Evolutionary conservation across 92 coral and sea anemone genomes (phyloP).

Genomic region (Micromussa lordhowensis): DNA sequence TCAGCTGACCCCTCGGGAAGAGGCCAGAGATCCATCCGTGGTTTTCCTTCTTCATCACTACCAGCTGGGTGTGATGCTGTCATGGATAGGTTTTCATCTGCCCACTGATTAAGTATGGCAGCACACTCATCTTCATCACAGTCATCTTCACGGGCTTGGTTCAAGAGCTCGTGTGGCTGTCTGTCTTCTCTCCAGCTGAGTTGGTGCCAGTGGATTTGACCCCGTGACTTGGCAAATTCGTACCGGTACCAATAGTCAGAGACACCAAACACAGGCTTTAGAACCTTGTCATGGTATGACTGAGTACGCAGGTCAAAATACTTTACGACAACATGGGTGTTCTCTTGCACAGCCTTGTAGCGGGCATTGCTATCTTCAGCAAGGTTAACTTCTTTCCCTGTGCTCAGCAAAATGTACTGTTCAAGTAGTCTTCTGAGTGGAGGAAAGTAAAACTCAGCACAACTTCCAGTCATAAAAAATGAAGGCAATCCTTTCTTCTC

Average conservation of each 20-base stretch:
- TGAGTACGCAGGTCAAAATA: conserved; percentile 49
- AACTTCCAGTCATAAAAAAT: conserved; percentile 65
- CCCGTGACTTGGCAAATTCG: conserved; percentile 39
- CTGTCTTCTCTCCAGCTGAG: conserved; percentile 52
- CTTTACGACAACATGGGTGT: conserved; percentile 39
- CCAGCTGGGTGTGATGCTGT: conserved; percentile 63
- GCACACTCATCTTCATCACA: conserved; percentile 44
- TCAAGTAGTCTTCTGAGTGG: conserved; percentile 43
- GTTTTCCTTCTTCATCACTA: conserved; percentile 52
- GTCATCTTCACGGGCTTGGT: conserved; percentile 37
- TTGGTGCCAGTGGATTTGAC: conserved; percentile 42
- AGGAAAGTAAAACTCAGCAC: conserved; percentile 48
- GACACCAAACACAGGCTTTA: conserved; percentile 50
- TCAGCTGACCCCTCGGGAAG: conserved; percentile 61
- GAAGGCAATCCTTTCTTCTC: conserved; percentile 60
- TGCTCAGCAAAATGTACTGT: conserved; percentile 42
- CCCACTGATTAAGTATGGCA: conserved; percentile 49
- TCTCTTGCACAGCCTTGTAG: conserved; percentile 18
- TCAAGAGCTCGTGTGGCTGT: conserved; percentile 43
- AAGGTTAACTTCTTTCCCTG: conserved; percentile 17
- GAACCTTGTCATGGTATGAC: conserved; percentile 46
- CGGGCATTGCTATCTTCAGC: conserved; percentile 5
- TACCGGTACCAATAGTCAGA: conserved; percentile 43
- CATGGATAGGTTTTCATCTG: conserved; percentile 47
- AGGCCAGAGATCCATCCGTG: conserved; percentile 56